phyloP scores from a whole-genome alignment of 2,113 vertebrate species.

The Zosterops japonicus region DNA sequence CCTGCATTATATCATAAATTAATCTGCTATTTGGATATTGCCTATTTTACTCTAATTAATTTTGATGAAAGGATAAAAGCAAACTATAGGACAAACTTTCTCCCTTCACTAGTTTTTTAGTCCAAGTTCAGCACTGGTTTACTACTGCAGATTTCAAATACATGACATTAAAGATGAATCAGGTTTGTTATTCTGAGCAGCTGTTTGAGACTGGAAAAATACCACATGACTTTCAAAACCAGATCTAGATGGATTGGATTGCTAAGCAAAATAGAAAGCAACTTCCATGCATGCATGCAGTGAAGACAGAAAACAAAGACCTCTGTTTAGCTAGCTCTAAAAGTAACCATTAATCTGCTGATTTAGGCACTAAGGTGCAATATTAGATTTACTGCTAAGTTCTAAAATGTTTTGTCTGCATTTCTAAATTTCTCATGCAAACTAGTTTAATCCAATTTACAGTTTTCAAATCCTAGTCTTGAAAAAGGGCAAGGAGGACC shows the following conservation, averaged over 20 bases:
- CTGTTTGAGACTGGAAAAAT: background rate
- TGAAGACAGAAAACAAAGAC: background rate
- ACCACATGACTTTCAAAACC: background rate
- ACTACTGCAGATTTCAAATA: background rate
- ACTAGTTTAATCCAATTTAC: background rate
- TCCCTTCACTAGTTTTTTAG: background rate
- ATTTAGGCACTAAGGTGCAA: background rate
- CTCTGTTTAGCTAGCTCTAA: background rate
- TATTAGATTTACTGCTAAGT: constrained; percentile 2
- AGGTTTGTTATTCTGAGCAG: background rate
- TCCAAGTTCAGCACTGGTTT: background rate
- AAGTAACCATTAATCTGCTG: constrained; percentile 27
- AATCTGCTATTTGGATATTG: background rate
- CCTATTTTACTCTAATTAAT: background rate
- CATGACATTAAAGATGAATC: background rate
- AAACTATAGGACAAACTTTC: background rate
- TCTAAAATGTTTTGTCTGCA: background rate
- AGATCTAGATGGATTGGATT: background rate
- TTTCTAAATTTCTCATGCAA: constrained; percentile 31
- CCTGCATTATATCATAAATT: background rate
- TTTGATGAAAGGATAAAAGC: background rate
- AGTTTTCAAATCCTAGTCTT: background rate
- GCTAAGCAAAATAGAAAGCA: background rate
- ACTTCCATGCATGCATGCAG: background rate
- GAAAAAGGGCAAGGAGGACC: background rate